Percentiles rank a stretch among this genome's conserved stretches.
phyloP scores from a whole-genome alignment of 1,140 invertebrate species.

The Mercenaria mercenaria region DNA sequence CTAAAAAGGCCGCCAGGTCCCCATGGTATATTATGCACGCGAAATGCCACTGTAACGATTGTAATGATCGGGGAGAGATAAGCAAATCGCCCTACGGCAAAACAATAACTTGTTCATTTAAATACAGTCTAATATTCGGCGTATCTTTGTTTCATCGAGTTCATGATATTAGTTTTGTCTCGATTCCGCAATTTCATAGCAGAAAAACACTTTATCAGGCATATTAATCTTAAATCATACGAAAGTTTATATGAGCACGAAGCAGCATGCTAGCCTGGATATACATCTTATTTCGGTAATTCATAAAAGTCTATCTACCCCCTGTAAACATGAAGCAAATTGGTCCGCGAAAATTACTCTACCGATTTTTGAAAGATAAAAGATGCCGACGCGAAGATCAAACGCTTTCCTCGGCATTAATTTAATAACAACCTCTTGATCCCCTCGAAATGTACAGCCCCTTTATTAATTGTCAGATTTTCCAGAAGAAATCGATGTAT shows the following conservation, averaged over 20 bases:
- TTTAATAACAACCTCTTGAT: constrained; percentile 38
- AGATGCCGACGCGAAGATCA: constrained; percentile 35
- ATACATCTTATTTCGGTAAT: constrained; percentile 35
- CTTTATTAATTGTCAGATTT: constrained; percentile 26
- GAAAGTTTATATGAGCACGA: constrained; percentile 44
- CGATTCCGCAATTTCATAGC: constrained; percentile 28
- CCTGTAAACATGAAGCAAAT: constrained; percentile 32
- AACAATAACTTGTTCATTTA: constrained; percentile 22
- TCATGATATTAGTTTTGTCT: constrained; percentile 45
- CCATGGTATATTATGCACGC: not conserved
- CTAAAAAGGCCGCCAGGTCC: not conserved
- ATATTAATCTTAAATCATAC: constrained; percentile 55
- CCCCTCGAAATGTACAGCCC: constrained; percentile 16
- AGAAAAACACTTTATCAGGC: constrained; percentile 14
- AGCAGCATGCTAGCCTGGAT: not conserved
- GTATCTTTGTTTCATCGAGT: constrained; percentile 32
- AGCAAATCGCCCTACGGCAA: constrained; percentile 26
- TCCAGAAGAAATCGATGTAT: not conserved
- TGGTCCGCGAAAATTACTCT: not conserved
- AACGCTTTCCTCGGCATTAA: constrained; percentile 32
- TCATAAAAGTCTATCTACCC: constrained; percentile 34
- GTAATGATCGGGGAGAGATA: constrained; percentile 21
- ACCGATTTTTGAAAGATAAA: constrained; percentile 36
- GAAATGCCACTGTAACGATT: constrained; percentile 3
- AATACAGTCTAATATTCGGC: constrained; percentile 19